Percentiles rank a stretch among this genome's conserved stretches.
Conservation (phyloP, 2,888 invertebrate genomes). For the Hipparchia semele region DNA sequence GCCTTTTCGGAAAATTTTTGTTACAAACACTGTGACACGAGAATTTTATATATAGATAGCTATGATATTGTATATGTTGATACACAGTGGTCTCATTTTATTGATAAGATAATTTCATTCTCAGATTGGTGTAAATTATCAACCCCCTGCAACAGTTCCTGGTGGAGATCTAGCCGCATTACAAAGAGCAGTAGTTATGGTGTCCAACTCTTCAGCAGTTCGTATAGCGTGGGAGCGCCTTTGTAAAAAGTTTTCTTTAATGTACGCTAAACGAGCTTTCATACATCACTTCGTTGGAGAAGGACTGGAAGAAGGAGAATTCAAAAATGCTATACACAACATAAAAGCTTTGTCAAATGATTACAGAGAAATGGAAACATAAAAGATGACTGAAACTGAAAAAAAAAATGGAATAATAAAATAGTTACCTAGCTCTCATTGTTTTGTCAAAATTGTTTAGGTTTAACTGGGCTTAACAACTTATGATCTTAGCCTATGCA, state of each 20-base stretch:
- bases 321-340: constrained; percentile 84
- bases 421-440: no score
- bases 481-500: no score
- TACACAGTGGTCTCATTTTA: no score
- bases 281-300: constrained; percentile 93
- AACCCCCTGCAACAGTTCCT: constrained; percentile 89
- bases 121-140: constrained; percentile 88
- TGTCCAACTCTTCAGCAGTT: constrained; percentile 91
- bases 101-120: constrained; percentile 32
- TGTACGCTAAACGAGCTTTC: constrained; percentile 93
- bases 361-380: constrained; percentile 85
- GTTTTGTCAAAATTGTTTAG: no score
- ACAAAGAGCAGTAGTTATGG: constrained; percentile 91
- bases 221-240: constrained; percentile 91
- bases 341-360: constrained; percentile 85
- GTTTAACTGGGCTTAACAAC: no score
- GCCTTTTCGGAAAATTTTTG: no score
- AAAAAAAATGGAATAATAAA: no score
- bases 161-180: constrained; percentile 90
- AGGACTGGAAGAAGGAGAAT: constrained; percentile 87
- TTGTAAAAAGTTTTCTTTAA: constrained; percentile 89
- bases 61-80: no score
- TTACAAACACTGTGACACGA: no score
- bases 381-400: not conserved
- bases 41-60: no score